Evolutionary conservation across 2,797 vertebrate species (phyloP).

Genomic region (Natrix natrix): DNA sequence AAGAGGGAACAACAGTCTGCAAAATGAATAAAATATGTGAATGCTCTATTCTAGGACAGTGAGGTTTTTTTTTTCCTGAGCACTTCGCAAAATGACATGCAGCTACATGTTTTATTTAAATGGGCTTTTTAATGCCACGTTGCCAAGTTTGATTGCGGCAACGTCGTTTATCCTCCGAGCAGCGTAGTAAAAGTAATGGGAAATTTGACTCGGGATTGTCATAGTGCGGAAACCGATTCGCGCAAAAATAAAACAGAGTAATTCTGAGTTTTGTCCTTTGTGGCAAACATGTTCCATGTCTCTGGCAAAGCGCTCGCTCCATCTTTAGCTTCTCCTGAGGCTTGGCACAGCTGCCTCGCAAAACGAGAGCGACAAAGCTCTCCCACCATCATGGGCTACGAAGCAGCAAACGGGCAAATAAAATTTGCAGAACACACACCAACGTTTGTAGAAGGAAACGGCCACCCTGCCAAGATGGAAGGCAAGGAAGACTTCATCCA

Average conservation of each 20-base stretch:
- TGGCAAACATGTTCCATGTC: neutral
- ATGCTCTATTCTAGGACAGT: neutral
- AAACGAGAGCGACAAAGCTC: neutral
- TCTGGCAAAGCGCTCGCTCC: neutral
- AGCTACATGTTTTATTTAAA: neutral
- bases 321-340: constrained; percentile 34
- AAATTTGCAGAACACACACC: neutral
- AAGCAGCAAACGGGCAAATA: constrained; percentile 6
- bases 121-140: neutral
- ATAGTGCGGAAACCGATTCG: neutral
- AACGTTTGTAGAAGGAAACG: neutral
- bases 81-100: neutral
- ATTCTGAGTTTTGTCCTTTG: neutral
- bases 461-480: constrained; percentile 24
- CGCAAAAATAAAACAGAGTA: constrained; percentile 21
- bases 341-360: constrained; percentile 29
- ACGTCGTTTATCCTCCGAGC: neutral
- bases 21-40: neutral
- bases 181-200: neutral
- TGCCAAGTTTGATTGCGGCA: neutral
- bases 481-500: neutral
- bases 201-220: neutral
- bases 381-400: neutral
- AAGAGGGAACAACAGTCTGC: neutral
- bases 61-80: neutral